Percentiles rank a stretch among this genome's conserved stretches.
Evolutionary conservation across 1,140 invertebrate species (phyloP).

Genomic region (Neomicropteryx cornuta): DNA sequence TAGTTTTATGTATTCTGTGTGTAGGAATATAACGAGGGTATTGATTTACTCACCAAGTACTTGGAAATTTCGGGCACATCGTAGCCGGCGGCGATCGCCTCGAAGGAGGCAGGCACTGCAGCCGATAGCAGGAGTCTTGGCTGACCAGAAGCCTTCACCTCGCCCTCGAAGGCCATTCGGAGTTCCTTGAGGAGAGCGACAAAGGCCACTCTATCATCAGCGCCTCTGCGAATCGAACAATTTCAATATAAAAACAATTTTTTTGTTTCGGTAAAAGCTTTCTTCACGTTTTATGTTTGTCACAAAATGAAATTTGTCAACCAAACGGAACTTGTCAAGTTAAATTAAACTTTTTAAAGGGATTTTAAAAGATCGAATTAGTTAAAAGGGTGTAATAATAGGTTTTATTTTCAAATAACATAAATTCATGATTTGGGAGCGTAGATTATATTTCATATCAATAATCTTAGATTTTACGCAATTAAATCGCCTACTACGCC

Average conservation of each 20-base stretch:
- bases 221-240: conserved; percentile 45
- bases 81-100: conserved; percentile 87
- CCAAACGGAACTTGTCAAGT: too few species aligned
- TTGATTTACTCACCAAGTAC: conserved; percentile 59
- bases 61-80: conserved; percentile 90
- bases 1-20: too few species aligned
- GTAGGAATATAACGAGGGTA: too few species aligned
- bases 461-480: too few species aligned
- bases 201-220: conserved; percentile 73
- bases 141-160: conserved; percentile 66
- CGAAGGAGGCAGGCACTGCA: conserved; percentile 85
- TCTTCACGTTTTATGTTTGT: background rate
- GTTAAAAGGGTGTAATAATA: too few species aligned
- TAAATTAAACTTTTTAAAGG: too few species aligned
- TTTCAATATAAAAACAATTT: background rate
- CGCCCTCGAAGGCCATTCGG: conserved; percentile 80
- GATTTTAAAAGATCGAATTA: too few species aligned
- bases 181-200: conserved; percentile 75
- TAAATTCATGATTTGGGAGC: too few species aligned
- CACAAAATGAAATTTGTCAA: too few species aligned
- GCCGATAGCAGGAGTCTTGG: conserved; percentile 77
- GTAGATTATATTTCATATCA: too few species aligned
- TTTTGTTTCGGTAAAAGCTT: conserved; percentile 1
- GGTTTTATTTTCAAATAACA: too few species aligned
- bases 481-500: too few species aligned